Conservation (phyloP, 1,140 invertebrate genomes). For the Aphaenogaster ashmeadi region DNA sequence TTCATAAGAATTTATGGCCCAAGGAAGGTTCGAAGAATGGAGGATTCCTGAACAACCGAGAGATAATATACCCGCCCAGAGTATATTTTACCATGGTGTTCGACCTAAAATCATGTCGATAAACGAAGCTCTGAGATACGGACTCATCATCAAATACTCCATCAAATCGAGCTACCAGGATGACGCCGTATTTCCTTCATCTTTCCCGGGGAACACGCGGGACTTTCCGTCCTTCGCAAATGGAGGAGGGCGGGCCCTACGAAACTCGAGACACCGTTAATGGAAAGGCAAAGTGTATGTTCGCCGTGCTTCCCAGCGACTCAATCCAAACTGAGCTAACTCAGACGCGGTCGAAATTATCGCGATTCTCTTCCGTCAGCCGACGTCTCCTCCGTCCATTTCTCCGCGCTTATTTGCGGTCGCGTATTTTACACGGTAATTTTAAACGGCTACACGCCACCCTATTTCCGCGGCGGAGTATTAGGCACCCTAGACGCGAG, state of each 20-base stretch:
- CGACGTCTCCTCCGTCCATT: conserved; percentile 24
- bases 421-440: conserved; percentile 32
- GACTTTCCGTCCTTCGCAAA: conserved; percentile 22
- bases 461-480: conserved; percentile 21
- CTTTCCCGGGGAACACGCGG: conserved; percentile 14
- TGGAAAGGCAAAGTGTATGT: conserved; percentile 54
- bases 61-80: background rate
- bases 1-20: conserved; percentile 23
- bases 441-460: background rate
- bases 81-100: background rate
- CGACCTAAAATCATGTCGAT: conserved; percentile 5
- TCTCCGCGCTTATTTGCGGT: conserved; percentile 43
- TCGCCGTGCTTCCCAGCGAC: conserved; percentile 33
- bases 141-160: conserved; percentile 5
- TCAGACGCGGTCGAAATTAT: conserved; percentile 53
- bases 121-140: conserved; percentile 11
- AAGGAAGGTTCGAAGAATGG: background rate
- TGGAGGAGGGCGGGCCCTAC: conserved; percentile 20
- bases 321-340: conserved; percentile 50
- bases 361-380: conserved; percentile 44
- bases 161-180: conserved; percentile 9
- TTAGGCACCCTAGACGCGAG: background rate
- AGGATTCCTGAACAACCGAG: background rate
- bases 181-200: conserved; percentile 27
- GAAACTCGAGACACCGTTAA: conserved; percentile 57